Evolutionary conservation across 2,113 vertebrate genomes (phyloP).

Genomic region (Nansenia antarctica): DNA sequence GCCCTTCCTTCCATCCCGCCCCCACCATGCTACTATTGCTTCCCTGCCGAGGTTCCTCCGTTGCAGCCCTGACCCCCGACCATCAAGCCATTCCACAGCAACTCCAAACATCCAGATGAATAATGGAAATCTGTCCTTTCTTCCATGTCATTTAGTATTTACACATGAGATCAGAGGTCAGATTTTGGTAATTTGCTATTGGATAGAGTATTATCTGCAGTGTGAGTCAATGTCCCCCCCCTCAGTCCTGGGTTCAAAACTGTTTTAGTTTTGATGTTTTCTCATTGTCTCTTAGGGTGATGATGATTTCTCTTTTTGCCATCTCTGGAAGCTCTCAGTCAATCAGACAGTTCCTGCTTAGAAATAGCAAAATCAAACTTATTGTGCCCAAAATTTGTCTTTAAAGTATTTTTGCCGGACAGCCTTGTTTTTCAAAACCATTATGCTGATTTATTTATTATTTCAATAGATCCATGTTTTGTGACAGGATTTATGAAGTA

Average conservation of each 20-base stretch:
- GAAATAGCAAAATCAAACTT: neutral
- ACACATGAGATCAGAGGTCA: neutral
- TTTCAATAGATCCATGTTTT: neutral
- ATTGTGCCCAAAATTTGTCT: too few species aligned
- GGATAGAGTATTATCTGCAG: conserved; percentile 14
- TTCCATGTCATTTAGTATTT: neutral
- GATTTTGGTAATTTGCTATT: conserved; percentile 20
- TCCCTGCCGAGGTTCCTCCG: conserved; percentile 25
- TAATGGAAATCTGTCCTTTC: conserved; percentile 9
- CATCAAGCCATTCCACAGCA: conserved; percentile 2
- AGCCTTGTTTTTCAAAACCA: neutral
- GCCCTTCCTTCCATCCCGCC: conserved; percentile 7
- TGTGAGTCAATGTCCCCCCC: conserved; percentile 21
- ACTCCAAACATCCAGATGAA: conserved; percentile 19
- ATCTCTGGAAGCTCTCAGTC: too few species aligned
- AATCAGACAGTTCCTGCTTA: too few species aligned
- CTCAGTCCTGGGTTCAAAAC: conserved; percentile 13
- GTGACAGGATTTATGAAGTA: neutral
- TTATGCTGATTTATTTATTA: too few species aligned
- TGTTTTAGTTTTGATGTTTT: too few species aligned
- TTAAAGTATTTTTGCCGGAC: neutral
- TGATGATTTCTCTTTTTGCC: neutral
- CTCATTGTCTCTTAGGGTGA: neutral
- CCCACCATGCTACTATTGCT: conserved; percentile 20
- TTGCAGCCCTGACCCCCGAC: conserved; percentile 14